Base-by-base conservation (phyloP, 2,888 invertebrate species). In the Trichogramma evanescens region DNA sequence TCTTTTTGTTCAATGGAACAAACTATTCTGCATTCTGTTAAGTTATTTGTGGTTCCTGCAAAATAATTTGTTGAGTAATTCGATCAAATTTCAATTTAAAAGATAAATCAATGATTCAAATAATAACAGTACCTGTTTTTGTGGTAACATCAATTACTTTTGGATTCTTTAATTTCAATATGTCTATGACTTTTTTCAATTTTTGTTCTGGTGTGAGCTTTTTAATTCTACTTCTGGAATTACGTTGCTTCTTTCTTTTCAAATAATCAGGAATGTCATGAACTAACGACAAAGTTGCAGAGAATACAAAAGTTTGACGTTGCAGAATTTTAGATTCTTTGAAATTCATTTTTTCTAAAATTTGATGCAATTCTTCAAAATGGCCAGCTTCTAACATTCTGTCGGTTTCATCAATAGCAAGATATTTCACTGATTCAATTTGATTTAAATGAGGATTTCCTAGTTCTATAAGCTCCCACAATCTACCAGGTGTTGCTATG, bases 391-490 rank as follows among this genome's bases (percentile, higher is more conserved):
- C 98, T 10, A 98, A 81, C 98, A 99, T 98, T 63, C 99, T 84
- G 78, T 99, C 99, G 0, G 98, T 97, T 81, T 99, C 99, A 78
- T 99, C 99, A 67, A 98, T 92, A 0, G 94, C 96, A 64, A 99
- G 80, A 77, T 87, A 93, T 73, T 93, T 87, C 51, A 92, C 84
- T 55, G 85, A 80, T 63, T 86, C 80, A 10, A 93, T 74, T 73
- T 90, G 87, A 63, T 83, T 84, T 42, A 93, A 79, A 80, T 93
- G 92, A 5, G 82, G 78, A 72, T 92, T 88, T 0, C 90, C 93
- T 72, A 88, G 85, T 64, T 86, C 82, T 49, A 95, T 82, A 9
- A 99, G 81, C 79, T 98, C 95, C 98, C 98, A 99, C 41, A 99
- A 82, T 8, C 99, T 82, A 0, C 99, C 99, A 0, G 99, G 98